Percentiles rank a stretch among this genome's conserved stretches.
These are phyloP conservation scores for Garra rufa DNA, from an alignment of 2,113 vertebrate species.

Conservation along the genomic window DNA sequence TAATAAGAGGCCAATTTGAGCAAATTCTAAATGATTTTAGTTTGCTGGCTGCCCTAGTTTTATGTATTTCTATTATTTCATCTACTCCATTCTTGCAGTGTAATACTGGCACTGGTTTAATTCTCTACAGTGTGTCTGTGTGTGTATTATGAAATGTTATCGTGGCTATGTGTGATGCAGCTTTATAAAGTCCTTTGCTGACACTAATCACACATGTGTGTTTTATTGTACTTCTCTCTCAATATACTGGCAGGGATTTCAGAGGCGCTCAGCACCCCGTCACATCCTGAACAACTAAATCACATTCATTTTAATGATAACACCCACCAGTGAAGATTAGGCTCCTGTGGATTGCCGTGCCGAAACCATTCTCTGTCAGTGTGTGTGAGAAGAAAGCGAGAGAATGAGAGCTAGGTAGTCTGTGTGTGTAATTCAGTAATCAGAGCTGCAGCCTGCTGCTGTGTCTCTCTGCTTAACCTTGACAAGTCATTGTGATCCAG, in stretches of 20 bases:
- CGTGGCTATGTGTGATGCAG: constrained; percentile 64
- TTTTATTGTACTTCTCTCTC: constrained; percentile 73
- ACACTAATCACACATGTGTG: constrained; percentile 70
- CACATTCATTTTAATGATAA: constrained; percentile 74
- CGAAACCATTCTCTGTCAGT: background rate
- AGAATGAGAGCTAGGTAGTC: background rate
- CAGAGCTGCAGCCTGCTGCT: constrained; percentile 63
- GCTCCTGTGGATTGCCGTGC: background rate
- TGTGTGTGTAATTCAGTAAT: constrained; percentile 60
- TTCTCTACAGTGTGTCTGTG: constrained; percentile 4
- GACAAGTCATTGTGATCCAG: constrained; percentile 79
- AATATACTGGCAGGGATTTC: constrained; percentile 74
- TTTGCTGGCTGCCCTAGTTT: background rate
- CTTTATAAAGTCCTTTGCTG: constrained; percentile 63
- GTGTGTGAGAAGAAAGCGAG: constrained; percentile 15
- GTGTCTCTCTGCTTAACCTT: constrained; percentile 78
- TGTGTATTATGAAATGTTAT: constrained; percentile 58
- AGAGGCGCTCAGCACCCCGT: constrained; percentile 75
- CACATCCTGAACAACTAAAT: constrained; percentile 77
- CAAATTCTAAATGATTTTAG: background rate
- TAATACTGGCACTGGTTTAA: constrained; percentile 4
- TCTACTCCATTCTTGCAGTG: background rate
- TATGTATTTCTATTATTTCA: background rate
- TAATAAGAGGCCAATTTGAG: background rate
- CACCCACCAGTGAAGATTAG: constrained; percentile 59